phyloP scores from a whole-genome alignment of 2,113 vertebrate species.

The Lepisosteus oculatus region DNA sequence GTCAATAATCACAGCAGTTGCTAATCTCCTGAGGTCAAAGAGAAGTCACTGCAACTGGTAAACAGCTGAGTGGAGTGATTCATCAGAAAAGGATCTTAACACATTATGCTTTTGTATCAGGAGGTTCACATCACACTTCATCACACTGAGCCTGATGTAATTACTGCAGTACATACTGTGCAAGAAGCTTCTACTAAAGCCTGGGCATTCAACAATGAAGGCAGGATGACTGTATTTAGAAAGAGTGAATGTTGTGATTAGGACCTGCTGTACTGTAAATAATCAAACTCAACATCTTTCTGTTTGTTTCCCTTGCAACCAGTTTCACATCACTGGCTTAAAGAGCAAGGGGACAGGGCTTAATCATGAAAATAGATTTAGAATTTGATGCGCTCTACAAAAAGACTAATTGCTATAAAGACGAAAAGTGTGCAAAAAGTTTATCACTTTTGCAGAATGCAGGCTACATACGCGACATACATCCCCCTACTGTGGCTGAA shows the following conservation, averaged over 20 bases:
- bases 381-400: too few relatives aligned
- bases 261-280: background rate
- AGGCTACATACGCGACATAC: too few relatives aligned
- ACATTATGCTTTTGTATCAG: background rate
- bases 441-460: too few relatives aligned
- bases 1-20: slow-evolving; percentile 1
- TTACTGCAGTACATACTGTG: background rate
- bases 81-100: background rate
- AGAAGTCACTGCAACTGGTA: background rate
- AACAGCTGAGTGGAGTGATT: background rate
- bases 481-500: too few relatives aligned
- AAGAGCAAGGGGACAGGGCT: too few relatives aligned
- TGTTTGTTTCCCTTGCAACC: too few relatives aligned
- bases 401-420: too few relatives aligned
- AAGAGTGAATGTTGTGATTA: background rate
- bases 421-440: too few relatives aligned
- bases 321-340: too few relatives aligned
- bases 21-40: background rate
- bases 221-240: background rate
- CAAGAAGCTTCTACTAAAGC: background rate
- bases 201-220: background rate
- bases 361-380: too few relatives aligned
- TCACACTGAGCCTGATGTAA: background rate
- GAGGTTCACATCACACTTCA: background rate
- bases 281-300: too few relatives aligned